These are phyloP conservation scores for Cerceris ruficornis DNA, from an alignment of 2,888 invertebrate species.

Conservation along the genomic window DNA sequence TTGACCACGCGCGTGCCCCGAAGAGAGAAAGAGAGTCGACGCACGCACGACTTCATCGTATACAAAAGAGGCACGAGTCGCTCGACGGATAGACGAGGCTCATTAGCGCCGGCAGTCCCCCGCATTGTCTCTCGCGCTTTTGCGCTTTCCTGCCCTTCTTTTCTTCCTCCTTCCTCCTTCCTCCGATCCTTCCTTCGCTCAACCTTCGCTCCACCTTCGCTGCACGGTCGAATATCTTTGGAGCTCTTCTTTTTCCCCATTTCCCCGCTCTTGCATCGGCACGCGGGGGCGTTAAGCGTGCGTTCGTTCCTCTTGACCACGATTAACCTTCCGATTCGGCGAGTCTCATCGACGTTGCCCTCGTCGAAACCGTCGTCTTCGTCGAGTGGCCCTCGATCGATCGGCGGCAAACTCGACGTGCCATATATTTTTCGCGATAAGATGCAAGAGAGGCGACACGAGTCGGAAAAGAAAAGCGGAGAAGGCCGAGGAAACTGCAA, in stretches of 20 bases:
- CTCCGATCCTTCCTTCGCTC: not conserved
- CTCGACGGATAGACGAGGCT: not conserved
- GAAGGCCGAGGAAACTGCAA: conserved; percentile 1
- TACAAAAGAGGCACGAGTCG: conserved; percentile 2
- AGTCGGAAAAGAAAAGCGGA: conserved; percentile 22
- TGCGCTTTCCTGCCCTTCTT: not conserved
- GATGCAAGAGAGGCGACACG: conserved; percentile 44
- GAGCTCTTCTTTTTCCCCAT: not conserved
- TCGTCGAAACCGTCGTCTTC: conserved; percentile 47
- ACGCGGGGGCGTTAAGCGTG: too few relatives aligned
- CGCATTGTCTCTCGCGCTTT: not conserved
- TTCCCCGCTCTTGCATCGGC: not conserved
- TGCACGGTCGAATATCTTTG: not conserved
- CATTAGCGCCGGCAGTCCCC: not conserved
- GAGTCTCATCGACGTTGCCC: conserved; percentile 18
- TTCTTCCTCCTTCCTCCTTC: not conserved
- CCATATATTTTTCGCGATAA: conserved; percentile 62
- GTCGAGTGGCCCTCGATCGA: conserved; percentile 57
- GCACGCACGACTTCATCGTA: too few relatives aligned
- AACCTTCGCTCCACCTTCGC: not conserved
- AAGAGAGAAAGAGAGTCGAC: too few relatives aligned
- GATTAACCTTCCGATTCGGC: too few relatives aligned
- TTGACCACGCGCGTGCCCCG: too few relatives aligned
- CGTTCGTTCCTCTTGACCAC: too few relatives aligned
- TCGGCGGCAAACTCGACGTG: conserved; percentile 48